Conservation (phyloP, 2,113 vertebrate species). For the Fukomys damarensis region DNA sequence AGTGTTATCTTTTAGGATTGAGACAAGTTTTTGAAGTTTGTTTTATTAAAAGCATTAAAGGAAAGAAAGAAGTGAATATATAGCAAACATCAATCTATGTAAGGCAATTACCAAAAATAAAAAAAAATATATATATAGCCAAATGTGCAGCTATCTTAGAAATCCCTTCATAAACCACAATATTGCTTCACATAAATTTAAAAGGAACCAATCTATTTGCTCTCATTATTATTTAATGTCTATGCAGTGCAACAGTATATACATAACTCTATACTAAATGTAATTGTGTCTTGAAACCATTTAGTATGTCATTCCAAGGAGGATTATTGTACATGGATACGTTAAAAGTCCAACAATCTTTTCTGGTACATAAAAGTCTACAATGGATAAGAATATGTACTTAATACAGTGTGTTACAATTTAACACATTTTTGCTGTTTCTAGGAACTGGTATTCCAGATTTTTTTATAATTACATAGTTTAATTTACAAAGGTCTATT, state of each 20-base stretch:
- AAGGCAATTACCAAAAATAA: constrained; percentile 57
- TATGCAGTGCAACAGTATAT: constrained; percentile 33
- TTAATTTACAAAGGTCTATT: constrained; percentile 8
- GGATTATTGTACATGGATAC: constrained; percentile 42
- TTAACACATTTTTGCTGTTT: constrained; percentile 31
- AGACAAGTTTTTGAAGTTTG: constrained; percentile 5
- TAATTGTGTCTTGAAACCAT: constrained; percentile 65
- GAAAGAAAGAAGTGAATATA: background rate
- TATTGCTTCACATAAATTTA: constrained; percentile 61
- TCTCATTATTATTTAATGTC: constrained; percentile 74
- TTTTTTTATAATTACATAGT: background rate
- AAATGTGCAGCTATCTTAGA: constrained; percentile 22
- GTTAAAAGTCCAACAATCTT: background rate
- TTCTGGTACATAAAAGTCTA: constrained; percentile 34
- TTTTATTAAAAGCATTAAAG: constrained; percentile 44
- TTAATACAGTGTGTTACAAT: constrained; percentile 7
- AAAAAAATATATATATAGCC: constrained; percentile 40
- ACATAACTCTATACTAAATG: constrained; percentile 52
- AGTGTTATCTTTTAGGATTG: background rate
- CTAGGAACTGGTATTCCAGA: background rate
- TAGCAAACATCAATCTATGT: constrained; percentile 39
- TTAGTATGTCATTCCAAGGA: constrained; percentile 62
- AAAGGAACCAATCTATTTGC: constrained; percentile 21
- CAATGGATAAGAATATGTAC: background rate
- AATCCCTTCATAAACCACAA: background rate